phyloP scores from a whole-genome alignment of 2,888 invertebrate species.

The Erebia epiphron region DNA sequence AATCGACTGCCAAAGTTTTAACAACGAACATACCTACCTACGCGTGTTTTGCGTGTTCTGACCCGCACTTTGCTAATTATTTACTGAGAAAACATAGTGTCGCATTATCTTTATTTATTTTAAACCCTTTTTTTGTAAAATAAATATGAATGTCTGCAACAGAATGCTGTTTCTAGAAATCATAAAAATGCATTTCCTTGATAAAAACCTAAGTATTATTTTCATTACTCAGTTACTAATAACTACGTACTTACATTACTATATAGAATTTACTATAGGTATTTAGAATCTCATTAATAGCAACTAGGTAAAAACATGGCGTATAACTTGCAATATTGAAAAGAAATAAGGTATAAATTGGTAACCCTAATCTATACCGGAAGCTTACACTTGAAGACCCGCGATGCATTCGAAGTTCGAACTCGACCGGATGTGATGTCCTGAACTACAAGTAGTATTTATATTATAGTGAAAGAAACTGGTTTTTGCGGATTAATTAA shows the following conservation, averaged over 20 bases:
- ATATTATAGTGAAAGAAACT: constrained; percentile 11
- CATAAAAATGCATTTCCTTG: constrained; percentile 12
- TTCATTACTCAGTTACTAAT: neutral
- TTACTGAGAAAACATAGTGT: neutral
- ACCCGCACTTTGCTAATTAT: no score
- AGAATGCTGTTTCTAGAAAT: constrained; percentile 12
- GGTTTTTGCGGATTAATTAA: neutral
- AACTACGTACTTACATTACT: no score
- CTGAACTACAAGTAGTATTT: constrained; percentile 30
- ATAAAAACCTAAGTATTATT: neutral
- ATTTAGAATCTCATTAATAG: neutral
- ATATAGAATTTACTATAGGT: neutral
- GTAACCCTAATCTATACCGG: constrained; percentile 43
- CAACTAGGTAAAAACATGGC: neutral
- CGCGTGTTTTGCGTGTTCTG: no score
- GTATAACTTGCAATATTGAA: neutral
- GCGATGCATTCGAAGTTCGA: constrained; percentile 39
- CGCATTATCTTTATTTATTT: neutral
- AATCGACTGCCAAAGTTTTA: no score
- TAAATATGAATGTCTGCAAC: neutral
- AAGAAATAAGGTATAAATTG: neutral
- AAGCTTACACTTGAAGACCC: constrained; percentile 43
- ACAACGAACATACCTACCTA: no score
- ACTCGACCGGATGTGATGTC: constrained; percentile 41
- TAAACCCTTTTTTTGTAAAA: neutral